Base-by-base conservation (phyloP, 2,888 invertebrate species). In the Lottia gigantea region DNA sequence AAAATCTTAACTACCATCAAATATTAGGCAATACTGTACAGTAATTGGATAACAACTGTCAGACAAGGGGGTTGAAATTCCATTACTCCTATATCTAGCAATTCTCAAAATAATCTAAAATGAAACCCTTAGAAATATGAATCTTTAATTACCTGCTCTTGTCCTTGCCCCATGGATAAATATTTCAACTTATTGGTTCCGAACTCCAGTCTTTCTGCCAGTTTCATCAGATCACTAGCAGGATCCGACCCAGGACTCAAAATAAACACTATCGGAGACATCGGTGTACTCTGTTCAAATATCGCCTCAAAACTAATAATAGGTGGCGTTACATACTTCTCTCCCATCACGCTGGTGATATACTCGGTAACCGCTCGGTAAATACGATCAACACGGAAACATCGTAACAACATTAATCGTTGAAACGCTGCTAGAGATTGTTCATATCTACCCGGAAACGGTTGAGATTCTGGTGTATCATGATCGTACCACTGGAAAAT, bases 381-480 rank as follows among this genome's bases (percentile, higher is more conserved):
- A 69, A 96, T 93, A 74, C 96, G 91, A 90, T 97, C 97, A 23
- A 95, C 92, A 31, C 96, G 92, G 90, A 97, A 95, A 87, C 96
- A 97, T 23, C 96, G 91, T 67, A 97, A 89, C 71, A 97, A 86
- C 94, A 96, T 94, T 68, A 97, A 90, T 70, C 92, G 89, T 87
- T 95, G 90, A 84, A 93, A 90, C 0, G 92, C 91, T 25, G 90
- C 88, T 78, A 95, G 85, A 14, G 85, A 90, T 4, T 91, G 89
- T n/a, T 92, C 91, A 87, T 94, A 96, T 2, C 91, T 91, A 80
- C 92, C 90, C 0, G 96, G 96, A 82, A 93, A 92, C 0, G 91
- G 89, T 16, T 89, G 87, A 0, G 92, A 91, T 88, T 97, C 96
- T 0, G 95, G 96, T 15, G 91, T 91, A 85, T 96, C 96, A 84